Evolutionary conservation across 2,888 invertebrate genomes (phyloP).

Genomic region (Pseudoips prasinana): DNA sequence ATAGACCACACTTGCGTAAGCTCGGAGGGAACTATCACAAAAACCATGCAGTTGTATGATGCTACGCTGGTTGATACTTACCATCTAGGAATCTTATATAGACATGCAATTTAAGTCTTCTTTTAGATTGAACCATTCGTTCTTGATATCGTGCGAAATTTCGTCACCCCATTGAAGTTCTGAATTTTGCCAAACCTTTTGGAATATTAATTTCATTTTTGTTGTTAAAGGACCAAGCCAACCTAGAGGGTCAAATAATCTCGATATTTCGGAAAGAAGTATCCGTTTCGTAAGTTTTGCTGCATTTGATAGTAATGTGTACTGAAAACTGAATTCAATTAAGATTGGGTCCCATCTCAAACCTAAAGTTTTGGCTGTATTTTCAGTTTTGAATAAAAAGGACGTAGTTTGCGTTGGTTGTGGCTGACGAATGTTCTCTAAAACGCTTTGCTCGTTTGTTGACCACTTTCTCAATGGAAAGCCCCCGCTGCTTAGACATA

Average conservation of each 20-base stretch:
- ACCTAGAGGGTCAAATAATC: conserved; percentile 26
- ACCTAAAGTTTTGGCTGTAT: conserved; percentile 11
- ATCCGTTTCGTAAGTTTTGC: conserved; percentile 7
- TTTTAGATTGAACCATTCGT: conserved; percentile 16
- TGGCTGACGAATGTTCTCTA: not conserved
- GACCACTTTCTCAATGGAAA: conserved; percentile 11
- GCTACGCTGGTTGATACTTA: conserved; percentile 6
- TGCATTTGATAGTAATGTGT: not conserved
- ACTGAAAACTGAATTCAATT: conserved; percentile 6
- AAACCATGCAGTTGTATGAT: conserved; percentile 17
- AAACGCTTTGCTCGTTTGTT: no score
- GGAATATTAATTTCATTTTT: conserved; percentile 26
- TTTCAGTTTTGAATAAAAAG: conserved; percentile 10
- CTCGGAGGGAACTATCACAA: conserved; percentile 13
- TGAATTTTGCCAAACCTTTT: conserved; percentile 15
- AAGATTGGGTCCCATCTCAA: conserved; percentile 12
- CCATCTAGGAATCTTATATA: conserved; percentile 8
- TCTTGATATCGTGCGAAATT: conserved; percentile 9
- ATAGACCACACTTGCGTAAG: conserved; percentile 18
- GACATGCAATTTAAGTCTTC: conserved; percentile 4
- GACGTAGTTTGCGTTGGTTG: not conserved
- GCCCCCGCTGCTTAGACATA: conserved; percentile 13
- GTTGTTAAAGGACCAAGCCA: conserved; percentile 23
- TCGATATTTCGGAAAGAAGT: conserved; percentile 22
- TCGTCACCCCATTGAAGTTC: conserved; percentile 18